These are phyloP conservation scores for Diadophis punctatus DNA, from an alignment of 2,113 vertebrate species.

Conservation along the genomic window DNA sequence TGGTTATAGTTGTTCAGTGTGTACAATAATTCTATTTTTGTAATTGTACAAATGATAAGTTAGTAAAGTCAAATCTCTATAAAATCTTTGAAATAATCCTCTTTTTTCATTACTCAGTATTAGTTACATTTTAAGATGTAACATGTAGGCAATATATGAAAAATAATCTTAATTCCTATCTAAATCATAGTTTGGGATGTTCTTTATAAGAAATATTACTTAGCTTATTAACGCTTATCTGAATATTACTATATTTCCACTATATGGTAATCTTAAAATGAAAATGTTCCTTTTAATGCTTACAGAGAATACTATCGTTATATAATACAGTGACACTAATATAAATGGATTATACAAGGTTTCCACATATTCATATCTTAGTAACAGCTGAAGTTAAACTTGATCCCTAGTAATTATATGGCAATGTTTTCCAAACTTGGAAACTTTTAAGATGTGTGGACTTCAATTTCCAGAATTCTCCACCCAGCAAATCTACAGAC, in stretches of 20 bases:
- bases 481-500: neutral
- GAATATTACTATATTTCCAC: neutral
- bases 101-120: neutral
- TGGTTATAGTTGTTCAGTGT: neutral
- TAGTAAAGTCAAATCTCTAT: neutral
- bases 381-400: neutral
- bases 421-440: neutral
- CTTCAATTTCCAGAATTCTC: neutral
- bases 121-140: neutral
- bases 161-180: neutral
- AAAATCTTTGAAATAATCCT: neutral
- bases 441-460: neutral
- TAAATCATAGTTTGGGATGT: neutral
- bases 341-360: neutral
- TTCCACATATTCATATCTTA: neutral
- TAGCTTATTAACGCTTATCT: neutral
- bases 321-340: neutral
- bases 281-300: neutral
- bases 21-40: neutral
- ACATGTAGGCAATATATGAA: neutral
- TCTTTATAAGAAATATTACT: neutral
- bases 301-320: neutral
- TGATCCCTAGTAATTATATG: neutral
- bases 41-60: neutral
- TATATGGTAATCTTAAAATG: neutral